Evolutionary conservation across 2,888 invertebrate genomes (phyloP).

Genomic region (Acanthoscelides obtectus): DNA sequence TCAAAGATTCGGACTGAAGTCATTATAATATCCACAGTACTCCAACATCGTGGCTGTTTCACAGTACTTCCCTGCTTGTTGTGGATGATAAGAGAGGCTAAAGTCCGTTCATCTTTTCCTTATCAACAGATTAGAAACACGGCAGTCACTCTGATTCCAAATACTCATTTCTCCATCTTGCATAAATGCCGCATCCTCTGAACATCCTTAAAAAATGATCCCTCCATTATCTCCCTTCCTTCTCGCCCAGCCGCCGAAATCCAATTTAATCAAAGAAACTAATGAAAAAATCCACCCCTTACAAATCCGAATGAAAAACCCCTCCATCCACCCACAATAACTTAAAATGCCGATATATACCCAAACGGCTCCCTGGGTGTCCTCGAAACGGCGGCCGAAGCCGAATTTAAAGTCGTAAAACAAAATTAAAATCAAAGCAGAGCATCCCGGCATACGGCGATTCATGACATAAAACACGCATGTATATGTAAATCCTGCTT

Average conservation of each 20-base stretch:
- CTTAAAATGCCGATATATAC: slow-evolving; percentile 18
- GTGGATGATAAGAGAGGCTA: too few relatives aligned
- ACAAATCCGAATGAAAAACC: neutral
- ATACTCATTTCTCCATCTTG: neutral
- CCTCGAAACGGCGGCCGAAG: slow-evolving; percentile 18
- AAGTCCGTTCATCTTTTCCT: too few relatives aligned
- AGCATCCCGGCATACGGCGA: slow-evolving; percentile 34
- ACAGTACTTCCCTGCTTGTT: too few relatives aligned
- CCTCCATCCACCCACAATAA: neutral
- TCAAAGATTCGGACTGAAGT: too few relatives aligned
- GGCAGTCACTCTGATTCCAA: too few relatives aligned
- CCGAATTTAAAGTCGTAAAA: slow-evolving; percentile 33
- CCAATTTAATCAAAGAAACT: neutral
- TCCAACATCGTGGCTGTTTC: too few relatives aligned
- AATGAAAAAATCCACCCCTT: neutral
- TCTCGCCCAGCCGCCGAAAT: neutral
- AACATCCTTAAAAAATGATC: neutral
- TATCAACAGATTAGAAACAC: too few relatives aligned
- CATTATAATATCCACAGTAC: too few relatives aligned
- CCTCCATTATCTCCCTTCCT: neutral
- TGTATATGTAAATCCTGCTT: slow-evolving; percentile 46
- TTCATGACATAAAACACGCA: slow-evolving; percentile 44
- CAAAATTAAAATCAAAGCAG: slow-evolving; percentile 42
- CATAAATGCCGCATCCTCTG: neutral
- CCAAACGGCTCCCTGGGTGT: slow-evolving; percentile 22